Conservation (phyloP, 2,888 invertebrate genomes). For the Yponomeuta evonymella region DNA sequence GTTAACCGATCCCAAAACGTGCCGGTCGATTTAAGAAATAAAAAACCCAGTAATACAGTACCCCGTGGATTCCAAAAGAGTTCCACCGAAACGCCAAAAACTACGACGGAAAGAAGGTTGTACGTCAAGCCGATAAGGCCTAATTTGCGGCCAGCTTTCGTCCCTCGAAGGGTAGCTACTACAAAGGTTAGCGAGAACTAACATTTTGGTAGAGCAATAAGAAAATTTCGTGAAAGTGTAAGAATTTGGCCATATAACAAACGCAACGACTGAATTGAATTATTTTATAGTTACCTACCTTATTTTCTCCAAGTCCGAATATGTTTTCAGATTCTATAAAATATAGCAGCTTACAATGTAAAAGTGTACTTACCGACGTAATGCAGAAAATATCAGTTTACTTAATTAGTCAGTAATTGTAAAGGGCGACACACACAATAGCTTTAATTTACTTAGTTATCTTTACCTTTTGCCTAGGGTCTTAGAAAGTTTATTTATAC, state of each 20-base stretch:
- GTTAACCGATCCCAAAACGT: constrained; percentile 59
- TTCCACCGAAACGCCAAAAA: constrained; percentile 53
- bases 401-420: constrained; percentile 53
- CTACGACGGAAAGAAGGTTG: constrained; percentile 57
- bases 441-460: constrained; percentile 67
- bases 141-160: constrained; percentile 56
- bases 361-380: neutral
- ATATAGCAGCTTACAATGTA: neutral
- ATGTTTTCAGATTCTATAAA: neutral
- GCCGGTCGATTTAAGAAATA: constrained; percentile 53
- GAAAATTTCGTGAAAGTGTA: neutral
- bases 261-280: neutral
- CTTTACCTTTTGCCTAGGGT: constrained; percentile 31
- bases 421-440: constrained; percentile 45
- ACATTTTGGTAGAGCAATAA: neutral
- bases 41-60: constrained; percentile 32
- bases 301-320: neutral
- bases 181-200: constrained; percentile 32
- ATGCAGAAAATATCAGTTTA: constrained; percentile 7
- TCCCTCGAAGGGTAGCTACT: constrained; percentile 52
- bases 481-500: constrained; percentile 64
- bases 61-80: constrained; percentile 32
- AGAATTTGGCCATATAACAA: constrained; percentile 5
- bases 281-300: neutral
- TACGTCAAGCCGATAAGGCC: constrained; percentile 60